Evolutionary conservation across 2,888 invertebrate genomes (phyloP).

Genomic region (Nycteola revayana): DNA sequence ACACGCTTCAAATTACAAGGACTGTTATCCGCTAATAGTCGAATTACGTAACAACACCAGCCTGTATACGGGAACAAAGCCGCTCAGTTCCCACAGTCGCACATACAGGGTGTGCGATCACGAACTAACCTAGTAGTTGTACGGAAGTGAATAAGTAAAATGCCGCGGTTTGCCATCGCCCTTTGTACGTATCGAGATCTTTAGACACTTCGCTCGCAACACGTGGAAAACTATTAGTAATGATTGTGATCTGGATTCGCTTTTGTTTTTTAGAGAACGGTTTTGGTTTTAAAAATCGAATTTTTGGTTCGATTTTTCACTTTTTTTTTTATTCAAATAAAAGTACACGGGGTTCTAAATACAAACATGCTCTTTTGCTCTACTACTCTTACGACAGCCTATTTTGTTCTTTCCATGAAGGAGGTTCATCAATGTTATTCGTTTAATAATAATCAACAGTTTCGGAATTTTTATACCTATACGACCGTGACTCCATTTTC

Average conservation of each 20-base stretch:
- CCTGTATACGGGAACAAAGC: slow-evolving; percentile 60
- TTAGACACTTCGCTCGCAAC: slow-evolving; percentile 39
- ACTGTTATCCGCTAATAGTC: slow-evolving; percentile 13
- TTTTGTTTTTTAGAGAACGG: slow-evolving; percentile 22
- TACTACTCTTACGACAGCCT: no score
- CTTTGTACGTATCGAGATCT: slow-evolving; percentile 50
- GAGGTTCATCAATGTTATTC: neutral
- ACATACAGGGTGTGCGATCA: slow-evolving; percentile 74
- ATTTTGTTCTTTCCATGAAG: no score
- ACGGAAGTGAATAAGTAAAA: slow-evolving; percentile 69
- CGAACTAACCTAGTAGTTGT: slow-evolving; percentile 73
- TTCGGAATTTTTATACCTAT: slow-evolving; percentile 6
- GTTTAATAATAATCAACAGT: slow-evolving; percentile 4
- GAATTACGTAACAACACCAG: slow-evolving; percentile 29
- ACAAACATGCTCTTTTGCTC: no score
- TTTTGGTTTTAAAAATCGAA: no score
- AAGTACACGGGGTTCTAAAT: no score
- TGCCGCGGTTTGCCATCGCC: slow-evolving; percentile 47
- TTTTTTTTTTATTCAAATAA: no score
- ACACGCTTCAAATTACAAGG: slow-evolving; percentile 1
- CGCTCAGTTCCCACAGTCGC: slow-evolving; percentile 74
- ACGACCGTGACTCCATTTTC: slow-evolving; percentile 14
- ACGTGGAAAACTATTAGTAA: slow-evolving; percentile 38
- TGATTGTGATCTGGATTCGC: slow-evolving; percentile 26
- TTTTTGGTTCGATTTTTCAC: no score